Conservation (phyloP, 2,113 vertebrate genomes). For the Parotia lawesii region DNA sequence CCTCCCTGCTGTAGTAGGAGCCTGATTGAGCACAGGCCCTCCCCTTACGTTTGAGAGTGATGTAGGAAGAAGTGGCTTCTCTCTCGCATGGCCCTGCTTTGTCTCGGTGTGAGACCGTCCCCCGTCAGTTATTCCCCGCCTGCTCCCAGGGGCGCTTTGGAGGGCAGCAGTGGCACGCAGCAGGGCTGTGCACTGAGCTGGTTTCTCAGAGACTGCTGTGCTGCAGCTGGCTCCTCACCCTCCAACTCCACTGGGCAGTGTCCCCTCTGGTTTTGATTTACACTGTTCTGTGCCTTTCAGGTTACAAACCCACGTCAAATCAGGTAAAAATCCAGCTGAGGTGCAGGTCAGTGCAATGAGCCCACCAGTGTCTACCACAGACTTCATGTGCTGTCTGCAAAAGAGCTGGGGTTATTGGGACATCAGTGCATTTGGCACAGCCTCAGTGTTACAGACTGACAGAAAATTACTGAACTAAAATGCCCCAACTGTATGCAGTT, state of each 20-base stretch:
- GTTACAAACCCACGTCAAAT: neutral
- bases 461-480: neutral
- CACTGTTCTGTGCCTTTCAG: neutral
- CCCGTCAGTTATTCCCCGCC: too few species aligned
- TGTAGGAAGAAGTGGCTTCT: neutral
- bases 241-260: neutral
- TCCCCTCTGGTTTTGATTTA: neutral
- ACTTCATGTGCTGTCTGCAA: neutral
- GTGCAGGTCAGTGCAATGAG: neutral
- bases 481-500: neutral
- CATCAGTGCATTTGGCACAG: neutral
- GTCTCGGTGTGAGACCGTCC: neutral
- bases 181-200: neutral
- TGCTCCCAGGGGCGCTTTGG: neutral
- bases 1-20: neutral
- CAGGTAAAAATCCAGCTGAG: neutral
- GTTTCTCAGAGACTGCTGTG: neutral
- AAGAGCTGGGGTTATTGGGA: neutral
- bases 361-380: neutral
- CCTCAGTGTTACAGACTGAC: neutral
- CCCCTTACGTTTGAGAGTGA: neutral
- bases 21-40: neutral
- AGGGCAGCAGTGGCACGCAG: neutral
- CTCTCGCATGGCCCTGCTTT: neutral
- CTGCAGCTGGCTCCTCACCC: neutral